These are phyloP conservation scores for Oscheius sp. DNA, from an alignment of 1,140 invertebrate genomes.

Conservation along the genomic window DNA sequence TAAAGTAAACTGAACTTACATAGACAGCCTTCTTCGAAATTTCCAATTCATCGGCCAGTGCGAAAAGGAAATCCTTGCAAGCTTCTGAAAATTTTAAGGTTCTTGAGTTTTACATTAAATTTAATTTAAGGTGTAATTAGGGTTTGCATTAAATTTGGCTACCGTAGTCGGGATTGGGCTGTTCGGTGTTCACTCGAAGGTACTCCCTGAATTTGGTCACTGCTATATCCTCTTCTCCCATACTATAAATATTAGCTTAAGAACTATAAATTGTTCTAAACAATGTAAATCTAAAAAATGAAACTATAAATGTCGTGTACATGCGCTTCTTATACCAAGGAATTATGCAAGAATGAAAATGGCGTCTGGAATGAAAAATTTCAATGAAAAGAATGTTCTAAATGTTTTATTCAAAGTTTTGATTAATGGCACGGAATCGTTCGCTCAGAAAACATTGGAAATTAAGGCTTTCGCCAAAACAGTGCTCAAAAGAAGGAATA, in stretches of 20 bases:
- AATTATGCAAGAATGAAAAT: too few relatives aligned
- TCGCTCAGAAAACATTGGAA: too few relatives aligned
- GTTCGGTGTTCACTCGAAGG: constrained; percentile 75
- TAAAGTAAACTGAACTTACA: background rate
- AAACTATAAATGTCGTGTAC: background rate
- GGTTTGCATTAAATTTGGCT: constrained; percentile 55
- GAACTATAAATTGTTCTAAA: background rate
- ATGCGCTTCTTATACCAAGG: too few relatives aligned
- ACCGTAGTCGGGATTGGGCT: constrained; percentile 79
- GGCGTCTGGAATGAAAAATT: too few relatives aligned
- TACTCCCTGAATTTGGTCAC: constrained; percentile 77
- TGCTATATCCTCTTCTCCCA: constrained; percentile 68
- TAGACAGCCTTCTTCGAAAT: constrained; percentile 8
- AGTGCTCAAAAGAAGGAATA: too few relatives aligned
- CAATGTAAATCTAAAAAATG: background rate
- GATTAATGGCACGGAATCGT: too few relatives aligned
- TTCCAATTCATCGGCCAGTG: constrained; percentile 16
- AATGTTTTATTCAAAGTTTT: too few relatives aligned
- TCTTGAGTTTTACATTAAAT: background rate
- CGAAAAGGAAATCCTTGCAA: constrained; percentile 17
- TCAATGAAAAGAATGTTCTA: too few relatives aligned
- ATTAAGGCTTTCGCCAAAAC: too few relatives aligned
- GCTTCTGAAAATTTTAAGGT: constrained; percentile 30
- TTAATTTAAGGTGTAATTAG: constrained; percentile 17
- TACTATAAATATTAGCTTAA: background rate